Conservation (phyloP, 2,888 invertebrate species). For the Heteromurus nitidus region DNA sequence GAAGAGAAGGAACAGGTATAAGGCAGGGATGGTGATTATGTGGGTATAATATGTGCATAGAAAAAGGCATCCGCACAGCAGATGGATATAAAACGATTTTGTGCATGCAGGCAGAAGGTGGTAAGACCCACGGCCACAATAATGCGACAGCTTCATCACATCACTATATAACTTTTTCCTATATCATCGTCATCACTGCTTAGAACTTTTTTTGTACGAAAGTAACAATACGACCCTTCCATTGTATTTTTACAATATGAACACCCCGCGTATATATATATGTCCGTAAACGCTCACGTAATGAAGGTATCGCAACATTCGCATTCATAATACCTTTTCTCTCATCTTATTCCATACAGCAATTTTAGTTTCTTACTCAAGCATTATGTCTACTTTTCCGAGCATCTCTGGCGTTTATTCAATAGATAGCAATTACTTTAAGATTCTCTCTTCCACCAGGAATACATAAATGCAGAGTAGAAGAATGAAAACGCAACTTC, state of each 20-base stretch:
- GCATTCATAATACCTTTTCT: not conserved
- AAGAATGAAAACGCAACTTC: not conserved
- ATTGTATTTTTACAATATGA: constrained; percentile 15
- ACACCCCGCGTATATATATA: constrained; percentile 3
- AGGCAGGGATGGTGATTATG: constrained; percentile 23
- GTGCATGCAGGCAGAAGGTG: constrained; percentile 31
- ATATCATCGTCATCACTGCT: constrained; percentile 23
- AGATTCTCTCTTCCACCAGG: not conserved
- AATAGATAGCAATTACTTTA: constrained; percentile 2
- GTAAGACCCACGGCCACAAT: constrained; percentile 53
- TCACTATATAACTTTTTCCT: constrained; percentile 33
- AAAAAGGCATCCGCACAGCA: too few relatives aligned
- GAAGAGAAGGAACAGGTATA: constrained; percentile 23
- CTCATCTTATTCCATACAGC: not conserved
- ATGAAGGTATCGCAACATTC: not conserved
- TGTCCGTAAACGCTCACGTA: not conserved
- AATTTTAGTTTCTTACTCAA: constrained; percentile 1
- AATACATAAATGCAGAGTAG: too few relatives aligned
- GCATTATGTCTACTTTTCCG: not conserved
- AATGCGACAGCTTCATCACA: constrained; percentile 46
- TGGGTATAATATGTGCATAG: not conserved
- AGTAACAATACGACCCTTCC: constrained; percentile 41
- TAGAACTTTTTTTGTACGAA: constrained; percentile 44
- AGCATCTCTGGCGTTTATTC: not conserved
- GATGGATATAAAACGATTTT: constrained; percentile 19